Conservation (phyloP, 2,888 invertebrate species). For the Drosophila prostipennis region DNA sequence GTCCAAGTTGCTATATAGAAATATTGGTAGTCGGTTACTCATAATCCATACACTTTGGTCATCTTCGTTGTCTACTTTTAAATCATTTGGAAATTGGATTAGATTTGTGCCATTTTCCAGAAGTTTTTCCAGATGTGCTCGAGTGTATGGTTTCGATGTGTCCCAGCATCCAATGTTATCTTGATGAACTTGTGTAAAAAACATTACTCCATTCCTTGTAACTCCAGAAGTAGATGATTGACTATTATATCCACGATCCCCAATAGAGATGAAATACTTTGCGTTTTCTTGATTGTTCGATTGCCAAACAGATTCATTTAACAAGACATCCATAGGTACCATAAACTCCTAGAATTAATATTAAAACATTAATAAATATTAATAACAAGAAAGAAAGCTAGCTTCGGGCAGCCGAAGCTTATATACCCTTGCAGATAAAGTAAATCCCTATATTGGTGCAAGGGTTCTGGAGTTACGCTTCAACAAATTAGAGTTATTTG, state of each 20-base stretch:
- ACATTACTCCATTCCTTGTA: conserved; percentile 89
- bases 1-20: conserved; percentile 88
- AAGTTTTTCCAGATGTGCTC: conserved; percentile 86
- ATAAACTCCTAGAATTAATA: conserved; percentile 86
- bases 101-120: conserved; percentile 83
- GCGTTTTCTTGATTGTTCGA: conserved; percentile 75
- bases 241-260: conserved; percentile 86
- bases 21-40: conserved; percentile 90
- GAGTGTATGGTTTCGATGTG: conserved; percentile 88
- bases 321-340: conserved; percentile 88
- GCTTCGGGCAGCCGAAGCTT: no score
- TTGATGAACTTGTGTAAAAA: conserved; percentile 90
- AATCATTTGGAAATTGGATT: conserved; percentile 92
- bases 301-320: conserved; percentile 86
- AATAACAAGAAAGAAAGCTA: no score
- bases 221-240: conserved; percentile 91
- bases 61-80: conserved; percentile 89
- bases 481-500: no score
- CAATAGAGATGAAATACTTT: conserved; percentile 79
- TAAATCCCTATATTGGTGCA: no score
- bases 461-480: no score
- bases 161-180: conserved; percentile 93
- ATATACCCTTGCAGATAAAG: no score
- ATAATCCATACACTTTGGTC: conserved; percentile 90
- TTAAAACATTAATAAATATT: no score